Base-by-base conservation (phyloP, 2,797 vertebrate genomes). In the Dendrocincla fuliginosa region DNA sequence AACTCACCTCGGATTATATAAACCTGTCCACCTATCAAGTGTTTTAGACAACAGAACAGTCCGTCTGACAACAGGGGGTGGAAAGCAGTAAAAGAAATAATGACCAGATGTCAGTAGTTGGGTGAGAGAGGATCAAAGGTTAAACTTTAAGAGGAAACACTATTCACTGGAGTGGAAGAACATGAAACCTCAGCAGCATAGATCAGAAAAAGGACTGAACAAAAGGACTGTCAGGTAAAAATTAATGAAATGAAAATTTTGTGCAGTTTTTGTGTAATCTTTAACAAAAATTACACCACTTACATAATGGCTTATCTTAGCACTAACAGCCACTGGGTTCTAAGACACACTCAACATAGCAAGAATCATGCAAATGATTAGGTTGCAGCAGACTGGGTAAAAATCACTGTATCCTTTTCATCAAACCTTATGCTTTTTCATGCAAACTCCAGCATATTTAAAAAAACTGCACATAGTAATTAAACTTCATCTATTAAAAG, bases 1-100 rank as follows among this genome's bases (percentile, higher is more conserved):
- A 97, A 99, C 99, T 99, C 99, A 99, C 99, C 99, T 99, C 99
- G 98, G 98, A 99, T 99, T 98, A 99, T 99, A 99, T 99, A 99
- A 99, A 99, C 99, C 99, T 99, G 99, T 98, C 99, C 99, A 98
- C 99, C 99, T 99, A 99, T 99, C 98, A 99, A 99, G 99, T 99
- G 99, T 98, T 99, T 99, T 98, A 99, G 99, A 99, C 99, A 99
- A 99, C 99, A 99, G 99, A 99, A 99, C 98, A 99, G 99, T 98
- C 99, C 99, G 39, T 99, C 99, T 99, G 99, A 99, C 98, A 99
- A 99, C 98, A 98, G 98, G 98, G 98, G 98, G 98, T 99, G 98
- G 98, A 98, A 98, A 99, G 99, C 98, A 99, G 98, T 98, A 99
- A 99, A 98, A 98, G 98, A 99, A 99, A 99, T 98, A 99, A 98